Percentiles rank a stretch among this genome's conserved stretches.
phyloP scores from a whole-genome alignment of 2,888 invertebrate species.

The Sericinus montela region DNA sequence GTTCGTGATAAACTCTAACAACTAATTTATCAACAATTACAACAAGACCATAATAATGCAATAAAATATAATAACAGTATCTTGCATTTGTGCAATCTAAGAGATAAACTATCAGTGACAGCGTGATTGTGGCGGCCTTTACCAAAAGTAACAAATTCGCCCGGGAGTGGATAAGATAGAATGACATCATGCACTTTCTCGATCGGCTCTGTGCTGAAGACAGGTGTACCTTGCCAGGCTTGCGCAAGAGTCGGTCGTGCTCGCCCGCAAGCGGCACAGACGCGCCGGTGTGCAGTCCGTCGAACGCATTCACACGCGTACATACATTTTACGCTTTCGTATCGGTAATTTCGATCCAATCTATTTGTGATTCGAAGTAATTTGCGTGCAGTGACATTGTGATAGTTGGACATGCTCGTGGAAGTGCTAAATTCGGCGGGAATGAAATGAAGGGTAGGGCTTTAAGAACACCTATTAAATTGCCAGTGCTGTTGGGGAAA shows the following conservation, averaged over 20 bases:
- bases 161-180: conserved; percentile 31
- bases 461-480: conserved; percentile 42
- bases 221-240: conserved; percentile 40
- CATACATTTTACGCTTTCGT: conserved; percentile 17
- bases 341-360: neutral
- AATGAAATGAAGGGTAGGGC: conserved; percentile 66
- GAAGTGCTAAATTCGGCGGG: conserved; percentile 30
- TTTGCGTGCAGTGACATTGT: conserved; percentile 22
- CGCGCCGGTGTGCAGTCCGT: conserved; percentile 21
- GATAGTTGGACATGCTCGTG: conserved; percentile 24
- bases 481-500: conserved; percentile 73
- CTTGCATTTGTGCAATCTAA: neutral
- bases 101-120: neutral
- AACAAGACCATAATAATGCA: too few relatives aligned
- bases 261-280: conserved; percentile 81
- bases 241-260: conserved; percentile 46
- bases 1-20: too few relatives aligned
- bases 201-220: conserved; percentile 36
- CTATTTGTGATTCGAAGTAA: conserved; percentile 17
- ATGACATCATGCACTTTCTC: conserved; percentile 56
- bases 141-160: conserved; percentile 9
- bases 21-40: too few relatives aligned
- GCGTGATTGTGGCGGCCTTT: neutral
- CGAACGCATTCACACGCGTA: conserved; percentile 36
- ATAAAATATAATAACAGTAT: too few relatives aligned